Base-by-base conservation (phyloP, 2,888 invertebrate genomes). In the Sylvicola cinctus region DNA sequence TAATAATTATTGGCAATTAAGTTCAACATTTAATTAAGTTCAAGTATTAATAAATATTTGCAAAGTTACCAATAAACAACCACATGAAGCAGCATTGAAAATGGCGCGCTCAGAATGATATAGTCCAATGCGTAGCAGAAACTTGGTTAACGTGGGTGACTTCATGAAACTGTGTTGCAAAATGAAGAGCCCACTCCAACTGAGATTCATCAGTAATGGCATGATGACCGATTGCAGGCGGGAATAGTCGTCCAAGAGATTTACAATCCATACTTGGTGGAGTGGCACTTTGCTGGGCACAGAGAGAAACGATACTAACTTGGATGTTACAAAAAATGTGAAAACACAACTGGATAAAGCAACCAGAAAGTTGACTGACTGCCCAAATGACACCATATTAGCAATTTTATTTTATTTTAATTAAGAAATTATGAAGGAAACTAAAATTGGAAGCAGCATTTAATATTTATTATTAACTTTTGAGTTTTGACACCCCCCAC, bases 91-190 rank as follows among this genome's bases (percentile, higher is more conserved):
- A 46, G 63, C 49, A 36, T 59, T 52, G 49, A 65, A 66, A 45
- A 64, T 52, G 46, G 60, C 51, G 36, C 66, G 49, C 42, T 60
- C 59, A 2, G 56, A 49, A 27, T 54, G 54, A 34, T 56, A 49
- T 16, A 68, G 45, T 2, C 56, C 49, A 16, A 63, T 42, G 32
- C 51, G 58, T 31, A 49, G 39, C 38, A 65, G 49, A 15, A 61
- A 39, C 31, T 52, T 46, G 46, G 68, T 70, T 2, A 64, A 44
- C 20, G 49, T 38, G 2, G 51, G 49, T 31, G 58, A 58, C 35
- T 66, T 64, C 58, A 70, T 60, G 23, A 63, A 44, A 15, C 69
- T 65, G 43, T 71, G 71, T 47, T 68, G 68, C 4, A 69, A 47
- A 37, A 69, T 61, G 44, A 71, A 71, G 6, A 53, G 42, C 38